Evolutionary conservation across 2,888 invertebrate species (phyloP).

Genomic region (Leptodirus hochenwartii): DNA sequence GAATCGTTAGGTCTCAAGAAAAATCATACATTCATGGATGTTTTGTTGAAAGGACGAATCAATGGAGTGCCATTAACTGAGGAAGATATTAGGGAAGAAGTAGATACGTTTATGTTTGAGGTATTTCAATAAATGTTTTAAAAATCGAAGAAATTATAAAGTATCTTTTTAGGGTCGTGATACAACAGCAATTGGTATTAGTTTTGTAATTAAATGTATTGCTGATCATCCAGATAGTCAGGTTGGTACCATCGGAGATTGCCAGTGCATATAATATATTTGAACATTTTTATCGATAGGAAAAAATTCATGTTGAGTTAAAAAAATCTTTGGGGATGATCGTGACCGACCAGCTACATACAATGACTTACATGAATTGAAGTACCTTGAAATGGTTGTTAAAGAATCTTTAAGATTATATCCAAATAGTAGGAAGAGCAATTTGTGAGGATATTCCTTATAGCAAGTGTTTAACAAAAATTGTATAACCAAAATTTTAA

Average conservation of each 20-base stretch:
- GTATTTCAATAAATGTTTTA: too few relatives aligned
- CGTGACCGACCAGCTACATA: slow-evolving; percentile 13
- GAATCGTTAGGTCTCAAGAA: slow-evolving; percentile 4
- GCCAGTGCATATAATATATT: too few relatives aligned
- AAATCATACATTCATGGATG: too few relatives aligned
- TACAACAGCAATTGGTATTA: slow-evolving; percentile 13
- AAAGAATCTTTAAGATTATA: slow-evolving; percentile 33
- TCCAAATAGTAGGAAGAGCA: slow-evolving; percentile 17
- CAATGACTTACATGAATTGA: slow-evolving; percentile 24
- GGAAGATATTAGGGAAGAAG: slow-evolving; percentile 22
- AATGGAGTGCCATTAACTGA: slow-evolving; percentile 40
- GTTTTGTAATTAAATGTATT: slow-evolving; percentile 13
- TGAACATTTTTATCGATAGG: too few relatives aligned
- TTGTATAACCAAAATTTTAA: slow-evolving; percentile 2
- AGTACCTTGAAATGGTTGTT: slow-evolving; percentile 33
- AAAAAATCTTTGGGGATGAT: slow-evolving; percentile 16
- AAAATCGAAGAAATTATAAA: slow-evolving; percentile 1
- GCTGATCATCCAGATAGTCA: slow-evolving; percentile 13
- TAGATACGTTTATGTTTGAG: slow-evolving; percentile 13
- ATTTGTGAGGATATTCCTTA: slow-evolving; percentile 7
- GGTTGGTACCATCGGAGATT: too few relatives aligned
- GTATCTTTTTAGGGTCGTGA: slow-evolving; percentile 15
- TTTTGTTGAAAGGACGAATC: slow-evolving; percentile 9
- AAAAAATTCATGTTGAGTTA: too few relatives aligned
- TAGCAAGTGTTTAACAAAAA: slow-evolving; percentile 2